Percentiles rank a stretch among this genome's conserved stretches.
These are phyloP conservation scores for Venusia cambrica DNA, from an alignment of 2,888 invertebrate species.

Conservation along the genomic window DNA sequence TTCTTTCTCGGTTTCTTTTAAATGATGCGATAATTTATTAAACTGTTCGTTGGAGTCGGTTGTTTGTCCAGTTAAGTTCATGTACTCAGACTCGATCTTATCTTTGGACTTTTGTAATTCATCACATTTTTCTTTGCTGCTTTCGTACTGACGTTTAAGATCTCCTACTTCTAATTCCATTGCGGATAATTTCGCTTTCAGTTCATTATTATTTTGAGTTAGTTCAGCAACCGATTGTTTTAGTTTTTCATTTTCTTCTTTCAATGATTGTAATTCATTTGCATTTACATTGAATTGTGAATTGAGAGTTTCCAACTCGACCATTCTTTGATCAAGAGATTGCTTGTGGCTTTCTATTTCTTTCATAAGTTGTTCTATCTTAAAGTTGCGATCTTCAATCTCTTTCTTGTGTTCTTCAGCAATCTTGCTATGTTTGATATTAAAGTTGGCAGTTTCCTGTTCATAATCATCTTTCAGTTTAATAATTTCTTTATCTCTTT, in stretches of 20 bases:
- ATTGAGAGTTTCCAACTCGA: slow-evolving; percentile 70
- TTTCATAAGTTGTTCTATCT: slow-evolving; percentile 71
- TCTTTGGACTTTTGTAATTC: slow-evolving; percentile 80
- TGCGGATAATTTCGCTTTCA: slow-evolving; percentile 61
- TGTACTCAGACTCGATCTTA: slow-evolving; percentile 81
- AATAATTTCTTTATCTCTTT: slow-evolving; percentile 78
- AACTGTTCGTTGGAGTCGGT: slow-evolving; percentile 82
- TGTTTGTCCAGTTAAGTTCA: slow-evolving; percentile 79
- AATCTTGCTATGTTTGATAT: slow-evolving; percentile 73
- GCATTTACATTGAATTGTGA: slow-evolving; percentile 67
- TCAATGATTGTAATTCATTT: slow-evolving; percentile 64
- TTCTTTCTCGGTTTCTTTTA: slow-evolving; percentile 81
- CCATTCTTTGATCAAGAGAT: slow-evolving; percentile 67
- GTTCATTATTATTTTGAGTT: slow-evolving; percentile 55
- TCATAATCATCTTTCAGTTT: slow-evolving; percentile 75
- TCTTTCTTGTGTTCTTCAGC: slow-evolving; percentile 76
- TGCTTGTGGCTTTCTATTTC: slow-evolving; percentile 72
- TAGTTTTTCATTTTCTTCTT: slow-evolving; percentile 66
- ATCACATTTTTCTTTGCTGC: slow-evolving; percentile 78
- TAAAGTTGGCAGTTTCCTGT: slow-evolving; percentile 69
- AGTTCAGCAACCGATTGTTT: slow-evolving; percentile 65
- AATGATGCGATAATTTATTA: slow-evolving; percentile 75
- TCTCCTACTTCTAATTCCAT: slow-evolving; percentile 81
- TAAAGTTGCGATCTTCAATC: slow-evolving; percentile 70
- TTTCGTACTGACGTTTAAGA: slow-evolving; percentile 77